Base-by-base conservation (phyloP, 2,888 invertebrate species). In the Cyclophora punctaria region DNA sequence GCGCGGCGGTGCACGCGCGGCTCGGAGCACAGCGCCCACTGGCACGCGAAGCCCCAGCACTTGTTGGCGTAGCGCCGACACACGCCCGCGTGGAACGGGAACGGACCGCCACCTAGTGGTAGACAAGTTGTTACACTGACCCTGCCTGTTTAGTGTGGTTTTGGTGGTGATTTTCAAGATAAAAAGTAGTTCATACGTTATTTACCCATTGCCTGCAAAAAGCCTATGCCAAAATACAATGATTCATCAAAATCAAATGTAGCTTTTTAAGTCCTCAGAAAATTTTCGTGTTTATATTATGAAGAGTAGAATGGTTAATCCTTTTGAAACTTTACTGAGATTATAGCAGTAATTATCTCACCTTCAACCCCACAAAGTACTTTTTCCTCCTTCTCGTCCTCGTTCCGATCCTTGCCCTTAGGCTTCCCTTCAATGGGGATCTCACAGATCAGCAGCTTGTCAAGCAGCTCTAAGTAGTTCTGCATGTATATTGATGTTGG, bases 21-120 rank as follows among this genome's bases (percentile, higher is more conserved):
- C 44, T 90, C 82, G n/a, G 80, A 79, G 35, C 93, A 90, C 60
- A 94, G 88, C 60, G 93, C 90, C 93, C 92, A 93, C 63, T 91
- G 90, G 89, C 93, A 92, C n/a, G 94, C 90, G 67, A 91, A 91
- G 55, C 90, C 90, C 96, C 96, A 96, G 51, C 93, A 90, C 65
- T 92, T 92, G 76, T 94, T 94, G 35, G 95, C 86, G 61, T 90
- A 89, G 58, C 91, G 83, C 2, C 80, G 80, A 60, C 83, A 84
- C 46, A 78, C 70, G 20, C 67, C 71, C 3, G 80, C 90, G 70
- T 93, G 92, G 82, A 91, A 93, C 6, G 86, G 87, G 71, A 92
- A 92, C 46, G 75, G 82, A 7, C 75, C 71, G 51, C 78, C 75
- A 40, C 71, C 87, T 85, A 60, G 3, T 42, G 37, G 37, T 5